phyloP scores from a whole-genome alignment of 2,113 vertebrate genomes.

The Cisticola juncidis region DNA sequence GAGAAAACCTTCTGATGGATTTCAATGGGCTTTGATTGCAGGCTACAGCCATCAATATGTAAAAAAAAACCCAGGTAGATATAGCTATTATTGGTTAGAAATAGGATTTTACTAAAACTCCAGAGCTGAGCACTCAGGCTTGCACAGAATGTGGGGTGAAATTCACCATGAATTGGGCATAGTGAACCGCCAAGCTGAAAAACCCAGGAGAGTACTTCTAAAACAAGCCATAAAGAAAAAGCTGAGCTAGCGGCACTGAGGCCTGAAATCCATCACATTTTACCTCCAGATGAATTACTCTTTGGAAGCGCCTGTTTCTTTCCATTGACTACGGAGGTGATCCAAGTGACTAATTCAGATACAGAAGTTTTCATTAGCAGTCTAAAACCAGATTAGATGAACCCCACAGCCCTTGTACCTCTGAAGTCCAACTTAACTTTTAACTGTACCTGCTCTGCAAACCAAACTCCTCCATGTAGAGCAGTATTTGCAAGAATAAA shows the following conservation, averaged over 20 bases:
- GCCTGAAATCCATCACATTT: background rate
- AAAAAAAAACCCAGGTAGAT: background rate
- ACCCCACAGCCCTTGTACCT: background rate
- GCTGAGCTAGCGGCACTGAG: background rate
- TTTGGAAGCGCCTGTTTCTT: background rate
- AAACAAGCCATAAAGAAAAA: background rate
- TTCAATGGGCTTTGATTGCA: background rate
- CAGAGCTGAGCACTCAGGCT: background rate
- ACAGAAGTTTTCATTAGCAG: background rate
- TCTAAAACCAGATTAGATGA: background rate
- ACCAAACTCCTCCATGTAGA: background rate
- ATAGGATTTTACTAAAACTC: background rate
- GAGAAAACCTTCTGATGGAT: background rate
- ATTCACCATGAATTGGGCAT: background rate
- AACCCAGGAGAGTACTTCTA: background rate
- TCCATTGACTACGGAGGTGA: background rate
- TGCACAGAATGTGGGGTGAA: background rate
- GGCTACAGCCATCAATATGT: background rate
- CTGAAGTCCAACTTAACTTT: background rate
- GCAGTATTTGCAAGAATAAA: background rate
- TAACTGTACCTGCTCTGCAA: background rate
- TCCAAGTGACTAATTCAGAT: background rate
- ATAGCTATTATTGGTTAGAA: background rate
- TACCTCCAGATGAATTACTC: background rate
- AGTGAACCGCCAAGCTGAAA: background rate